Percentiles rank a stretch among this genome's conserved stretches.
Conservation (phyloP, 2,797 vertebrate species). For the Protonibea diacanthus region DNA sequence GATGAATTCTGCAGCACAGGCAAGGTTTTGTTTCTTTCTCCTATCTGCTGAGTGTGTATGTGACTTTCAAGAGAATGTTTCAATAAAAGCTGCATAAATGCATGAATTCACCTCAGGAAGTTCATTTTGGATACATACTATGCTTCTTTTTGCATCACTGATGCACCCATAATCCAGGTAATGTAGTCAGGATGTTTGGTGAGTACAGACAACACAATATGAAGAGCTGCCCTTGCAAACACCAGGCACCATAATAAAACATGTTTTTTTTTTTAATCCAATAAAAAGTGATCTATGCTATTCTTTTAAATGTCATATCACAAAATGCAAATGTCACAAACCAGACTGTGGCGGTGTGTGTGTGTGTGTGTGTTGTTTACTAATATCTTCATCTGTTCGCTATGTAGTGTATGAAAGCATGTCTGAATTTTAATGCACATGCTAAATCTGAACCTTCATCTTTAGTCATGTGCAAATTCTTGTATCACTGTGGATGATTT, state of each 20-base stretch:
- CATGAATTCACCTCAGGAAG: slow-evolving; percentile 3
- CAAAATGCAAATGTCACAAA: not conserved
- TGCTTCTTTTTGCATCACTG: not conserved
- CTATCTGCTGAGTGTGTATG: not conserved
- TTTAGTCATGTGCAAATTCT: slow-evolving; percentile 25
- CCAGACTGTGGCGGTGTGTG: not conserved
- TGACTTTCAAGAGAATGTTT: not conserved
- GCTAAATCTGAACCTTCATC: slow-evolving; percentile 11
- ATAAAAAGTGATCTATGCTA: not conserved
- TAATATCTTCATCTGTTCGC: slow-evolving; percentile 1
- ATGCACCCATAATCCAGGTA: not conserved
- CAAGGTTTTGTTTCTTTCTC: not conserved
- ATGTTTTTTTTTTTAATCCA: not conserved
- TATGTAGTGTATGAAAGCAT: not conserved
- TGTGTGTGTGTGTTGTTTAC: not conserved
- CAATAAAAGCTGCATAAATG: not conserved
- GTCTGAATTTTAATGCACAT: not conserved
- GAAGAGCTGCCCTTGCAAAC: not conserved
- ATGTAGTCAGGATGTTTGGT: not conserved
- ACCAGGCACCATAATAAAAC: not conserved
- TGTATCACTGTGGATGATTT: slow-evolving; percentile 1
- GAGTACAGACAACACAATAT: not conserved
- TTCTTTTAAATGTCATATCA: not conserved
- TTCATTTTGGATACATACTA: not conserved
- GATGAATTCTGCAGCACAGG: slow-evolving; percentile 3